phyloP scores from a whole-genome alignment of 2,888 invertebrate genomes.

The Schizaphis graminum region DNA sequence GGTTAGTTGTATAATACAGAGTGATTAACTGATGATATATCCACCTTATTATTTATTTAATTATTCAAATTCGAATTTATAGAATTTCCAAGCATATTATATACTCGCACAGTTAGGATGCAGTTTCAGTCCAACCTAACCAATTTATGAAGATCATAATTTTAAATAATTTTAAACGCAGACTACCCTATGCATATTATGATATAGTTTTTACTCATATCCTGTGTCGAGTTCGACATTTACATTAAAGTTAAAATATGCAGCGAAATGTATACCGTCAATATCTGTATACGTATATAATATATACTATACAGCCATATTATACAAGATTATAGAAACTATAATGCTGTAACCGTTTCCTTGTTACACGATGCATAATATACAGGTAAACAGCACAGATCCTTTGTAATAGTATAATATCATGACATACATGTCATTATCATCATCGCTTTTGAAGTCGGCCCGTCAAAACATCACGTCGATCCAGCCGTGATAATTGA shows the following conservation, averaged over 20 bases:
- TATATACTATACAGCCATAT: no score
- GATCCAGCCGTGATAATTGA: conserved; percentile 30
- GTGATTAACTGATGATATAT: neutral
- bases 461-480: conserved; percentile 24
- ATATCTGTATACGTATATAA: neutral
- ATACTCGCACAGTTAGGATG: neutral
- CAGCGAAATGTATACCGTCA: neutral
- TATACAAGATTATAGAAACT: neutral
- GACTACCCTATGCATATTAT: neutral
- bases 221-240: neutral
- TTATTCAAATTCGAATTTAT: neutral
- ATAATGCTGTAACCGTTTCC: neutral
- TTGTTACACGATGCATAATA: neutral
- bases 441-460: neutral
- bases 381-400: neutral
- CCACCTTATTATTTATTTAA: neutral
- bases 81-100: neutral
- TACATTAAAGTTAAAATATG: neutral
- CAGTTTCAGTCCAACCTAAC: no score
- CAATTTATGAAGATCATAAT: neutral
- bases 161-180: neutral
- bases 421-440: neutral
- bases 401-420: neutral
- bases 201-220: neutral
- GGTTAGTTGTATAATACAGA: neutral